Percentiles rank a stretch among this genome's conserved stretches.
Conservation (phyloP, 2,797 vertebrate species). For the Notolepis coatsorum region DNA sequence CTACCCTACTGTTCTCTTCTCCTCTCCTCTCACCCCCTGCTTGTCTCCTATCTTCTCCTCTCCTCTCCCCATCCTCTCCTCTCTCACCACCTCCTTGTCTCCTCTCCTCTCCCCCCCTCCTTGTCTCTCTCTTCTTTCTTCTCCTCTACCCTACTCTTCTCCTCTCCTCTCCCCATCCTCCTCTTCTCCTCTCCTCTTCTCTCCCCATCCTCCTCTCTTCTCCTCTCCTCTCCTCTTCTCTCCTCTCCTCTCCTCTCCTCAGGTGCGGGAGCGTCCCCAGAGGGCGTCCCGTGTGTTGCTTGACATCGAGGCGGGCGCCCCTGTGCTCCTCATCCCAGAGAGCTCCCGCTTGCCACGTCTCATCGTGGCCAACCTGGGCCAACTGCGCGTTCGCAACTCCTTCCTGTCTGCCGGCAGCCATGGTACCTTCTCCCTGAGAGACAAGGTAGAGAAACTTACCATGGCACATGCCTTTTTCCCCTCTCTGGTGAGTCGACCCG, state of each 20-base stretch:
- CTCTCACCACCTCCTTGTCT: background rate
- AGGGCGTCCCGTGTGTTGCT: conserved; percentile 89
- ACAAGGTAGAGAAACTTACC: conserved; percentile 93
- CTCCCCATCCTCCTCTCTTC: background rate
- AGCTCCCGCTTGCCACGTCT: conserved; percentile 91
- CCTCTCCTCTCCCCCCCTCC: background rate
- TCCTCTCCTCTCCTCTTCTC: background rate
- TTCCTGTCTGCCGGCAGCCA: conserved; percentile 88
- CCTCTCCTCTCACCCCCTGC: too few species aligned
- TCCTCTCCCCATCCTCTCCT: too few species aligned
- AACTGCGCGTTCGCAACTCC: conserved; percentile 91
- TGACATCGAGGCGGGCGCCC: conserved; percentile 95
- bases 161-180: background rate
- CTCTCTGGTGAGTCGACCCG: conserved; percentile 85
- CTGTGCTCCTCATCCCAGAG: conserved; percentile 95
- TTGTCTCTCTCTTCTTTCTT: background rate
- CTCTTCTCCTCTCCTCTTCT: background rate
- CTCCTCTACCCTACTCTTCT: background rate
- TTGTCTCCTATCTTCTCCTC: background rate
- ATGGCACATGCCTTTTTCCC: conserved; percentile 85
- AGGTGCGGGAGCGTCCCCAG: conserved; percentile 94
- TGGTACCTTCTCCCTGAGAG: conserved; percentile 91
- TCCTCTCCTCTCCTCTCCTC: background rate
- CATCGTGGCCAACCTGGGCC: conserved; percentile 95
- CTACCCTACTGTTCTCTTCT: background rate